phyloP scores from a whole-genome alignment of 2,797 vertebrate species.

The Enteromius radiatus region DNA sequence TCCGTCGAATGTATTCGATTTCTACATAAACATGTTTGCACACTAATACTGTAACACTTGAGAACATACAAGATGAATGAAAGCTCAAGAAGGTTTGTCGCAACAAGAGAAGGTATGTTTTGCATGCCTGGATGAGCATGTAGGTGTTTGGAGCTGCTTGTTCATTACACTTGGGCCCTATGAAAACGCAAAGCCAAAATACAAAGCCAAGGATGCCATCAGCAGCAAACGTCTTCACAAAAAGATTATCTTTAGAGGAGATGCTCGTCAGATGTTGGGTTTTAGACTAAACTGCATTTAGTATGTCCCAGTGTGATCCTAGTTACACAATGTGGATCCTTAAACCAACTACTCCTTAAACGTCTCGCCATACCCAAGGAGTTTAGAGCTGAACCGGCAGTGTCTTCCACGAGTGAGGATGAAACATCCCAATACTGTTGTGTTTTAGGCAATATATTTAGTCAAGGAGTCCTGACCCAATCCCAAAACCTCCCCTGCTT shows the following conservation, averaged over 20 bases:
- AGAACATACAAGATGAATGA: constrained; percentile 62
- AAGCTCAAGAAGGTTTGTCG: constrained; percentile 42
- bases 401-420: constrained; percentile 73
- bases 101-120: constrained; percentile 24
- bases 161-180: constrained; percentile 12
- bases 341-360: constrained; percentile 55
- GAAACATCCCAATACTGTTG: constrained; percentile 59
- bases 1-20: constrained; percentile 64
- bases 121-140: constrained; percentile 16
- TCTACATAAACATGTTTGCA: constrained; percentile 67
- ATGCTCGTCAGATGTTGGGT: constrained; percentile 29
- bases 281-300: constrained; percentile 7
- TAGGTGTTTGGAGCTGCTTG: constrained; percentile 23
- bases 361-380: constrained; percentile 40
- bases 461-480: constrained; percentile 59
- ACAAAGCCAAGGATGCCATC: constrained; percentile 58
- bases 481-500: constrained; percentile 15
- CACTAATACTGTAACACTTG: constrained; percentile 72
- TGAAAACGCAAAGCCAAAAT: constrained; percentile 55
- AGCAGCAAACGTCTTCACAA: constrained; percentile 64
- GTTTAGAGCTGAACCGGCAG: constrained; percentile 49
- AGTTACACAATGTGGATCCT: constrained; percentile 53
- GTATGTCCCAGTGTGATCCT: constrained; percentile 31
- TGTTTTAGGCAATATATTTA: constrained; percentile 69
- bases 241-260: constrained; percentile 20